Conservation (phyloP, 2,797 vertebrate species). For the Harpagifer antarcticus region DNA sequence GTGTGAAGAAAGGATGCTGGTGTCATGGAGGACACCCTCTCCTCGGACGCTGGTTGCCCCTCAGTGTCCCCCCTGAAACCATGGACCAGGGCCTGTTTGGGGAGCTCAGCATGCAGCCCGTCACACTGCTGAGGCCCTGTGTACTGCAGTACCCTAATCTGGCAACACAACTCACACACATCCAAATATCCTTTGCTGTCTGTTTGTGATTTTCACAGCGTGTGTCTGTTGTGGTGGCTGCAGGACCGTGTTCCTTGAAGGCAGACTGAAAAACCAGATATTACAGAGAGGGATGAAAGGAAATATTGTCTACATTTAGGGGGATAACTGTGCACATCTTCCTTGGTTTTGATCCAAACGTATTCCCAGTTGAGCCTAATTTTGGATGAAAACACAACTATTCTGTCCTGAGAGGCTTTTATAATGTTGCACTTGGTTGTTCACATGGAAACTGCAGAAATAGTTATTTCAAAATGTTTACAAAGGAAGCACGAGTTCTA, state of each 20-base stretch:
- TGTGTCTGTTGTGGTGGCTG: neutral
- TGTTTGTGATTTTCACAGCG: neutral
- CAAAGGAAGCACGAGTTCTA: neutral
- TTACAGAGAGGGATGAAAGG: neutral
- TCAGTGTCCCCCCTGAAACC: slow-evolving; percentile 77
- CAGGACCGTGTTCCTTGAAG: neutral
- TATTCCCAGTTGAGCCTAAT: too few species aligned
- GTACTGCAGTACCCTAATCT: slow-evolving; percentile 83
- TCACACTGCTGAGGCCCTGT: slow-evolving; percentile 81
- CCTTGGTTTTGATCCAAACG: too few species aligned
- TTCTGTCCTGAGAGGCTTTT: neutral
- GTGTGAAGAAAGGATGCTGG: slow-evolving; percentile 55
- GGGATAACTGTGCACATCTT: neutral
- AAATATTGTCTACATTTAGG: neutral
- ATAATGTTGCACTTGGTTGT: neutral
- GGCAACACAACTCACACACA: slow-evolving; percentile 70
- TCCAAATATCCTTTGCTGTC: slow-evolving; percentile 84
- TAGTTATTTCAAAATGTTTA: neutral
- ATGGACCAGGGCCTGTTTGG: slow-evolving; percentile 82
- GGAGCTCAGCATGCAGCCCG: slow-evolving; percentile 74
- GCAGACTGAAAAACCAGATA: neutral
- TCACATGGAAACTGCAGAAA: neutral
- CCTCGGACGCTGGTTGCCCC: slow-evolving; percentile 65
- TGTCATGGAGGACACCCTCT: slow-evolving; percentile 80
- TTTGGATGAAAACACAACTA: too few species aligned